These are phyloP conservation scores for Synanthedon formicaeformis DNA, from an alignment of 2,888 invertebrate genomes.

Conservation along the genomic window DNA sequence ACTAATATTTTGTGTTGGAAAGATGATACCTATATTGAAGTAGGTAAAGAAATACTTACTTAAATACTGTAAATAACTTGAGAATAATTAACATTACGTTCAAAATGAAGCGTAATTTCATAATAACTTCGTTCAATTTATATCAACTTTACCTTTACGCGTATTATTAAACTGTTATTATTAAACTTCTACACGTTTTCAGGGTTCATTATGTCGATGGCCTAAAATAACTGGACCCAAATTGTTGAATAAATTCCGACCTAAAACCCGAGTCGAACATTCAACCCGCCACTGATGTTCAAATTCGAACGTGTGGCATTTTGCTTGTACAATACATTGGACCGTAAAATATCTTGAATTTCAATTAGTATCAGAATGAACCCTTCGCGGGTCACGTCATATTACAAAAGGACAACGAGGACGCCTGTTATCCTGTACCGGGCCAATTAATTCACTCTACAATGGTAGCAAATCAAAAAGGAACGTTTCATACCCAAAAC, in stretches of 20 bases:
- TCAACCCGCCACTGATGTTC: background rate
- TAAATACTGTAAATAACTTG: too few species aligned
- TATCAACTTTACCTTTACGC: too few species aligned
- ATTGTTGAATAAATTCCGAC: background rate
- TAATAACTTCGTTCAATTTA: too few species aligned
- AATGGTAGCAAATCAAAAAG: slow-evolving; percentile 16
- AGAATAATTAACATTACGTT: too few species aligned
- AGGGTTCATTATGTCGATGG: background rate
- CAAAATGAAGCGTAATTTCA: too few species aligned
- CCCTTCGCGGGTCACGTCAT: slow-evolving; percentile 41
- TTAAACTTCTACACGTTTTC: too few species aligned
- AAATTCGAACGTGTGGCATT: background rate
- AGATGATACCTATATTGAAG: too few species aligned
- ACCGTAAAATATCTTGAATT: slow-evolving; percentile 43
- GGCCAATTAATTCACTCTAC: slow-evolving; percentile 42
- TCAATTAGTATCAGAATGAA: slow-evolving; percentile 46
- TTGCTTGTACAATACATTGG: background rate
- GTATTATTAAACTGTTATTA: too few species aligned
- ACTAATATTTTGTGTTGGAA: too few species aligned
- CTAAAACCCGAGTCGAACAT: background rate
- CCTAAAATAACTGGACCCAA: slow-evolving; percentile 1
- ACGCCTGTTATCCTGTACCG: slow-evolving; percentile 27
- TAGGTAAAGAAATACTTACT: too few species aligned
- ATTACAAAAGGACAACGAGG: slow-evolving; percentile 50
- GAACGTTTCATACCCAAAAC: too few species aligned